A percentile compares a stretch with the other conserved stretches of the same genome.
Conservation (phyloP, 1,140 invertebrate genomes). For the Centruroides sculpturatus region DNA sequence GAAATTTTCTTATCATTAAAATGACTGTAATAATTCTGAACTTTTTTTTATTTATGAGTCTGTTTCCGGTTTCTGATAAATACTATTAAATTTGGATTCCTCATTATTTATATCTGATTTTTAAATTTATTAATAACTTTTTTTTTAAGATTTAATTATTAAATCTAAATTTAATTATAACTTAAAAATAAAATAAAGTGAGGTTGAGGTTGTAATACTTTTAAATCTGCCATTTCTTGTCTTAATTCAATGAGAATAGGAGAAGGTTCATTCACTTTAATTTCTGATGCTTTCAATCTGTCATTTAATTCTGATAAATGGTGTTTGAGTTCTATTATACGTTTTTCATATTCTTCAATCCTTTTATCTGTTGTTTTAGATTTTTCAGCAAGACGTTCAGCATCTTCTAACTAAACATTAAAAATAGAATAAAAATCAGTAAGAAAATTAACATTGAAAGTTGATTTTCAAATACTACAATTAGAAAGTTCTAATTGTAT, state of each 20-base stretch:
- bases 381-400: slow-evolving; percentile 4
- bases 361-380: slow-evolving; percentile 13
- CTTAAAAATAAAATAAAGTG: not conserved
- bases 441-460: too few relatives aligned
- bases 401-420: not conserved
- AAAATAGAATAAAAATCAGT: too few relatives aligned
- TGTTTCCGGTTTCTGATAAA: too few relatives aligned
- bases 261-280: slow-evolving; percentile 41
- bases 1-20: too few relatives aligned
- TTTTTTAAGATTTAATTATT: too few relatives aligned
- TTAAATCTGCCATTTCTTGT: slow-evolving; percentile 50
- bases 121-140: not conserved
- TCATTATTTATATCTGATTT: not conserved
- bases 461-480: too few relatives aligned
- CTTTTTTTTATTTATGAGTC: too few relatives aligned
- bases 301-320: slow-evolving; percentile 48
- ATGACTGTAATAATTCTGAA: too few relatives aligned
- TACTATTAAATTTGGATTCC: too few relatives aligned
- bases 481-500: too few relatives aligned
- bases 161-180: not conserved
- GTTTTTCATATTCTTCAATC: slow-evolving; percentile 28
- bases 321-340: slow-evolving; percentile 41
- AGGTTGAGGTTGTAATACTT: slow-evolving; percentile 35
- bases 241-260: slow-evolving; percentile 48
- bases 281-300: slow-evolving; percentile 42